Base-by-base conservation (phyloP, 2,797 vertebrate species). In the Danio kyathit region DNA sequence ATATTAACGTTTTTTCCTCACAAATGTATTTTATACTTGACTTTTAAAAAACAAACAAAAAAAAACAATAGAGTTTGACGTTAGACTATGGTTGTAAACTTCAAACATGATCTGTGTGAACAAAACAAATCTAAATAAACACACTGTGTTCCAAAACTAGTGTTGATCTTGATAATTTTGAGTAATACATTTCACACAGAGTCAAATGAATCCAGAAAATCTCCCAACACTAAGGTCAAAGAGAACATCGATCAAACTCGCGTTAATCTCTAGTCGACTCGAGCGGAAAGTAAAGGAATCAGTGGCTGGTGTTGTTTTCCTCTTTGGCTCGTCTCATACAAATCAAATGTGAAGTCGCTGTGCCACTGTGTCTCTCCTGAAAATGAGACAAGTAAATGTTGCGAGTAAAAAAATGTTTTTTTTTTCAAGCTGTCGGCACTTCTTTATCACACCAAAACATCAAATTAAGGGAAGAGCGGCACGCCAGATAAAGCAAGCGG, bases 381-480 rank as follows among this genome's bases (percentile, higher is more conserved):
- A 74, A 80, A 78, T 52, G 61, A 79, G 78, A 84, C 85, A 86
- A 63, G 88, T 70, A 70, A 80, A 78, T 82, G 84, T 88, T 88
- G 61, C 79, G 82, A 91, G 87, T 87, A 1, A 72, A 76, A 87
- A 86, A 88, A 87, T n/a, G n/a, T 29, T 29, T 29, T 29, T 29
- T 29, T 29, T 29, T 78, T 59, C 83, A 88, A 90, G 90, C 87
- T 88, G 60, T 69, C 74, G 75, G 83, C 81, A 86, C 87, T 49
- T 88, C 92, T 92, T 87, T 91, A 94, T 94, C 92, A 88, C 87
- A 87, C 87, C 74, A 89, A 91, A 92, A 91, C 88, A 94, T 94
- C 92, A 93, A 94, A 94, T 93, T 92, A 94, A 59, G 89, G 84
- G 81, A 90, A 94, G 92, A 92, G 91, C 92, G 92, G 88, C 88